Conservation (phyloP, 2,888 invertebrate genomes). For the Eristalis arbustorum region DNA sequence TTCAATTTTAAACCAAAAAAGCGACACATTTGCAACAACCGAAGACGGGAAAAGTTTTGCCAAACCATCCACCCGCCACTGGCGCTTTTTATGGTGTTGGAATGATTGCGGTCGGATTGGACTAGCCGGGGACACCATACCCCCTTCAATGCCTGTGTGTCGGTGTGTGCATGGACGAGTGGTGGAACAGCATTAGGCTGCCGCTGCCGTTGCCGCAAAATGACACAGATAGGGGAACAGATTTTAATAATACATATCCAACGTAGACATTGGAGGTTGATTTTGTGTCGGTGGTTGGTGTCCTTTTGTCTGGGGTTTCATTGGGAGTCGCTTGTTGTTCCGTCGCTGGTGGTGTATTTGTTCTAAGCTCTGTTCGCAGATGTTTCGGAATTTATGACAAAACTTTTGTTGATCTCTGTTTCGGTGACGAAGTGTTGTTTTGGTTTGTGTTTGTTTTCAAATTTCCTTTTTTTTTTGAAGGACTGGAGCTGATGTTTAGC, state of each 20-base stretch:
- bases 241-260: slow-evolving; percentile 46
- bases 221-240: slow-evolving; percentile 30
- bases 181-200: slow-evolving; percentile 6
- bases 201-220: slow-evolving; percentile 55
- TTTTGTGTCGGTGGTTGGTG: not conserved
- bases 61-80: not conserved
- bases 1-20: slow-evolving; percentile 52
- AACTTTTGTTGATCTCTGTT: slow-evolving; percentile 32
- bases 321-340: not conserved
- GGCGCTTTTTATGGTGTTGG: slow-evolving; percentile 52
- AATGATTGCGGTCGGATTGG: slow-evolving; percentile 63
- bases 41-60: slow-evolving; percentile 44
- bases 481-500: too few species aligned
- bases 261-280: slow-evolving; percentile 24
- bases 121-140: not conserved
- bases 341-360: slow-evolving; percentile 7
- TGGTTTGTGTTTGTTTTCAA: not conserved
- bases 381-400: slow-evolving; percentile 50
- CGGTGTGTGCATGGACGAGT: not conserved
- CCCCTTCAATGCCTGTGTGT: slow-evolving; percentile 10
- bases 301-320: slow-evolving; percentile 12
- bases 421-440: slow-evolving; percentile 16
- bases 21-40: slow-evolving; percentile 10
- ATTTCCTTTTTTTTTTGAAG: not conserved
- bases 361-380: slow-evolving; percentile 49